Base-by-base conservation (phyloP, 2,888 invertebrate genomes). In the Brenthis ino region DNA sequence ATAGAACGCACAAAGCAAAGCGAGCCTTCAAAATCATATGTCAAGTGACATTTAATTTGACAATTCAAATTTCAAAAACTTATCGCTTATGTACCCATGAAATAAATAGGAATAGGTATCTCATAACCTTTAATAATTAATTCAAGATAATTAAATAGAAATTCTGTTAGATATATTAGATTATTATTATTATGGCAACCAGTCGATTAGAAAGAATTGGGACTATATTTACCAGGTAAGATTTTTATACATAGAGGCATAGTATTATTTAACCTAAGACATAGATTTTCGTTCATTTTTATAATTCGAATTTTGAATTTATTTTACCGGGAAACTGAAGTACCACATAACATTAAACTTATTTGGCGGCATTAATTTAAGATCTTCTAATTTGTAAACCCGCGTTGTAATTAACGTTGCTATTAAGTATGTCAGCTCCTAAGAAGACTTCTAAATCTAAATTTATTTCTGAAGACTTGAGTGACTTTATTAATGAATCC, bases 141-240 rank as follows among this genome's bases (percentile, higher is more conserved):
- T 14, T 24, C 20, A 47, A 16, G 11, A 56, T 12, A 28, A 56
- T 48, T 53, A n/a, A 53, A 20, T 16, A 33, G 11, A 11, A 24
- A 28, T 24, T 16, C 11, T 20, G 16, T 14, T 48, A 20, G n/a
- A 57, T n/a, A 28, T 43, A 20, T 4, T 20, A 16, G 33, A 6
- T 12, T 13, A 24, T 43, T 63, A 68, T 28, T 43, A 96, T 28
- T 43, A 96, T 96, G 95, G 95, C 95, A 48, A 94, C 94, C 73
- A 95, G 95, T 84, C 93, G 96, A 76, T 89, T 96, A 73, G 96
- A 96, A 88, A 95, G 95, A 85, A 95, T 96, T 79, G 96, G 96
- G 60, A 96, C 96, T 37, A 96, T 96, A 80, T 95, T 94, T 79
- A 92, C 95, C 4, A 93, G 96, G 96, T 96, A 90, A 75, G 82